Evolutionary conservation across 2,888 invertebrate species (phyloP).

Genomic region (Tholera decimalis): DNA sequence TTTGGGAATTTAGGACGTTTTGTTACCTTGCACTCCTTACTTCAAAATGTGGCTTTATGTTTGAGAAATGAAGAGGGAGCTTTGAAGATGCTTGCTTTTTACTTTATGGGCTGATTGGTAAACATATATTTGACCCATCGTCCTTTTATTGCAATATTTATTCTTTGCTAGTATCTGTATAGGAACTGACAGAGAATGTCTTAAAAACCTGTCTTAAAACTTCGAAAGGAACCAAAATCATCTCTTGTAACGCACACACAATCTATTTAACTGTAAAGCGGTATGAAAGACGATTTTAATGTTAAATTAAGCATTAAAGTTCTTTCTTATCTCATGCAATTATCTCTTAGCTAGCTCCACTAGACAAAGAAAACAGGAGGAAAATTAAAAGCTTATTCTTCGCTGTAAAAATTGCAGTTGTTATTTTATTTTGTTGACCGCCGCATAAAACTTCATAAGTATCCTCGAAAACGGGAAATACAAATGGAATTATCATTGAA

Average conservation of each 20-base stretch:
- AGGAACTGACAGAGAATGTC: no score
- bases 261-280: neutral
- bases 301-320: slow-evolving; percentile 18
- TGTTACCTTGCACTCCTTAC: no score
- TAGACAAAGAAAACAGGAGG: slow-evolving; percentile 19
- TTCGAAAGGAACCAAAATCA: no score
- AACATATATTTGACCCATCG: no score
- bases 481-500: neutral
- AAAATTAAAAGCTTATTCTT: slow-evolving; percentile 31
- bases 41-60: no score
- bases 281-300: slow-evolving; percentile 22
- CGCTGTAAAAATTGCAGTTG: slow-evolving; percentile 6
- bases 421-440: slow-evolving; percentile 22
- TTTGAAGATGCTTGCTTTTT: no score
- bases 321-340: slow-evolving; percentile 31
- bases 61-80: no score
- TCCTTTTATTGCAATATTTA: no score
- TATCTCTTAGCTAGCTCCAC: slow-evolving; percentile 39
- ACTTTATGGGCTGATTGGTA: no score
- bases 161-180: no score
- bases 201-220: no score
- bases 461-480: neutral
- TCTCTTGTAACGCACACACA: neutral
- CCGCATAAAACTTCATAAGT: no score
- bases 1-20: neutral